Conservation (phyloP, 1,140 invertebrate genomes). For the Propsilocerus akamusi region DNA sequence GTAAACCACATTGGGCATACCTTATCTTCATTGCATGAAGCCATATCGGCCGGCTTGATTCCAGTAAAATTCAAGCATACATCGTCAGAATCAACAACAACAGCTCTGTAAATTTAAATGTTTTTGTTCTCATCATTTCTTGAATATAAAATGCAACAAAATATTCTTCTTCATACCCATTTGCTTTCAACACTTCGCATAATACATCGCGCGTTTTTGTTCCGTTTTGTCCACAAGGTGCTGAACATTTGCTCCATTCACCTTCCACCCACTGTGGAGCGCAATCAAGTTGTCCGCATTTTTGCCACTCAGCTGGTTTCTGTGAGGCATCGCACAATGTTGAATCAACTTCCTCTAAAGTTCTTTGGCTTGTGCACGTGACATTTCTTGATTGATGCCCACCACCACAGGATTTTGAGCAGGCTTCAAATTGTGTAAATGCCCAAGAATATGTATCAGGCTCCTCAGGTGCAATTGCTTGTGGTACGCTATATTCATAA, state of each 20-base stretch:
- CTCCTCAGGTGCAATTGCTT: slow-evolving; percentile 38
- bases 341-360: slow-evolving; percentile 45
- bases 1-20: slow-evolving; percentile 68
- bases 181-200: slow-evolving; percentile 54
- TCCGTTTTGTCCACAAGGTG: slow-evolving; percentile 57
- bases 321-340: slow-evolving; percentile 56
- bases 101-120: slow-evolving; percentile 24
- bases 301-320: slow-evolving; percentile 44
- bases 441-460: slow-evolving; percentile 63
- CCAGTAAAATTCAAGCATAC: slow-evolving; percentile 46
- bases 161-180: slow-evolving; percentile 22
- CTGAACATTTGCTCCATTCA: slow-evolving; percentile 68
- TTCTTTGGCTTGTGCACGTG: slow-evolving; percentile 45
- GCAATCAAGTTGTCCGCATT: slow-evolving; percentile 60
- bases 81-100: slow-evolving; percentile 47
- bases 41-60: slow-evolving; percentile 44
- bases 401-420: slow-evolving; percentile 69
- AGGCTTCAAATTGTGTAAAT: slow-evolving; percentile 57
- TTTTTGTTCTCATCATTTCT: background rate
- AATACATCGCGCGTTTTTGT: slow-evolving; percentile 47
- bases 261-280: slow-evolving; percentile 63
- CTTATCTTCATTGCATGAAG: slow-evolving; percentile 54
- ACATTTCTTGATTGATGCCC: slow-evolving; percentile 61
- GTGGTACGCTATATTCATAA: slow-evolving; percentile 83
- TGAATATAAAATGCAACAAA: background rate